A percentile compares a stretch with the other conserved stretches of the same genome.
phyloP scores from a whole-genome alignment of 2,797 vertebrate species.

The Phrynocephalus forsythii region DNA sequence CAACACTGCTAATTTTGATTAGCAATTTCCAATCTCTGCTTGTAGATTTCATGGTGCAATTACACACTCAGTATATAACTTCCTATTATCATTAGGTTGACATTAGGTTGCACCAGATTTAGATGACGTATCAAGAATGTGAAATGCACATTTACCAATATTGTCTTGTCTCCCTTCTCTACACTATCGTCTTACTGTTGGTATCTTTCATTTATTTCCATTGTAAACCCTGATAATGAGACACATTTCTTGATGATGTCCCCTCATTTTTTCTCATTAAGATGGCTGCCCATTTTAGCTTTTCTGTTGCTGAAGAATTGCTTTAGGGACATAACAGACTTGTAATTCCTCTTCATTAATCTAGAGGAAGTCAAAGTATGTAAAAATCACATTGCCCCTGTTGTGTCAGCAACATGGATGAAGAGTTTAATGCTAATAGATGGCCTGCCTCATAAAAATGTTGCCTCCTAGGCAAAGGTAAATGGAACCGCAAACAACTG shows the following conservation, averaged over 20 bases:
- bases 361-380: constrained; percentile 59
- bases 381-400: constrained; percentile 68
- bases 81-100: neutral
- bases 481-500: constrained; percentile 23
- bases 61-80: neutral
- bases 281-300: constrained; percentile 52
- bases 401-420: constrained; percentile 61
- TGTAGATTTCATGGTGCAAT: no score
- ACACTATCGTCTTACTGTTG: neutral
- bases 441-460: constrained; percentile 51
- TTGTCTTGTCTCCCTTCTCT: neutral
- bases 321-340: constrained; percentile 60
- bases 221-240: constrained; percentile 67
- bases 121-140: constrained; percentile 21
- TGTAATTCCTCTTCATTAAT: constrained; percentile 71
- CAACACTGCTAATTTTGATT: no score
- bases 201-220: constrained; percentile 67
- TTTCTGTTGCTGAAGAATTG: constrained; percentile 51
- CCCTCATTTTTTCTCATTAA: constrained; percentile 71
- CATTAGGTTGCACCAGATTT: no score
- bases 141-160: constrained; percentile 41
- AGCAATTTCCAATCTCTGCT: no score
- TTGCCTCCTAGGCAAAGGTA: constrained; percentile 37
- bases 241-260: constrained; percentile 61
- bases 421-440: constrained; percentile 64